phyloP scores from a whole-genome alignment of 2,113 vertebrate species.

The Sphaerodactylus townsendi region DNA sequence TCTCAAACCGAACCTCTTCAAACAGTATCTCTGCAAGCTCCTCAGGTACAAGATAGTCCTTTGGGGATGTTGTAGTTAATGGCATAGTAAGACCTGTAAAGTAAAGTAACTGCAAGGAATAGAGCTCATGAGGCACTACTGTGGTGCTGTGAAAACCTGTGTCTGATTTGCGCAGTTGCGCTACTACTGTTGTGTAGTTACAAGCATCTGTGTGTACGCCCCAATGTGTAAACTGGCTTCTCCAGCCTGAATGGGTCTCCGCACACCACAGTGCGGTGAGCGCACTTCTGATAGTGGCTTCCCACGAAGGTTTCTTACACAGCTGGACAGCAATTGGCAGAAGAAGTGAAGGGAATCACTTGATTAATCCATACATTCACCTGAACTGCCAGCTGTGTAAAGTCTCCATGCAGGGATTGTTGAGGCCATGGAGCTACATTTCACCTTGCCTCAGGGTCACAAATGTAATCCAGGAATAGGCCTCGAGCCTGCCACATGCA shows the following conservation, averaged over 20 bases:
- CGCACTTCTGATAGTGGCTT: too few species aligned
- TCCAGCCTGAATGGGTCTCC: background rate
- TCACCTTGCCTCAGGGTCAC: too few species aligned
- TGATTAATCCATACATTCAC: too few species aligned
- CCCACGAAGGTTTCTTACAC: background rate
- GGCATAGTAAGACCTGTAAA: background rate
- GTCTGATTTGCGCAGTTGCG: background rate
- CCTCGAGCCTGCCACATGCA: too few species aligned
- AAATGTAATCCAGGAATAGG: too few species aligned
- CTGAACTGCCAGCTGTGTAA: too few species aligned
- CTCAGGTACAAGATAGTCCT: slow-evolving; percentile 73
- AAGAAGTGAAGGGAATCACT: too few species aligned
- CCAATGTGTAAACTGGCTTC: background rate
- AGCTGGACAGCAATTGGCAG: background rate
- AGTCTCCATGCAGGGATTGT: too few species aligned
- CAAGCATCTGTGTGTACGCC: background rate
- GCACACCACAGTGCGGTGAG: background rate
- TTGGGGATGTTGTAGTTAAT: background rate
- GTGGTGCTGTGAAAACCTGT: background rate
- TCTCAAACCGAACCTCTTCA: slow-evolving; percentile 75
- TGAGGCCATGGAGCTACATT: too few species aligned
- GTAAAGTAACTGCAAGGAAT: background rate
- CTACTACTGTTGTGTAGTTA: background rate
- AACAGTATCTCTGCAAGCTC: slow-evolving; percentile 74
- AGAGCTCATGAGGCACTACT: background rate